Evolutionary conservation across 2,888 invertebrate species (phyloP).

Genomic region (Standfussiana lucernea): DNA sequence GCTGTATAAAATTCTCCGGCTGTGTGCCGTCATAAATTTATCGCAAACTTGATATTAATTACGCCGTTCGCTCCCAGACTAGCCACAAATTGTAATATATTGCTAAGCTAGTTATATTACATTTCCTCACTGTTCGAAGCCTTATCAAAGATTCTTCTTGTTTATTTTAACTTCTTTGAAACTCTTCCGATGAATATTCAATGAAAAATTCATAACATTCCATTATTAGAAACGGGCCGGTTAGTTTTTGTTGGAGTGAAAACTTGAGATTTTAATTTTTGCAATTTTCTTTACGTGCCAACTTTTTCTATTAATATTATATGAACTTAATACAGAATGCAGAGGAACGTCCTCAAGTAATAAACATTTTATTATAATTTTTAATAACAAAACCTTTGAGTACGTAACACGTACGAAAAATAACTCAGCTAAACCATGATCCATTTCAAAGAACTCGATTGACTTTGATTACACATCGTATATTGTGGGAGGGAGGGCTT

Average conservation of each 20-base stretch:
- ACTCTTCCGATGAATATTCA: conserved; percentile 45
- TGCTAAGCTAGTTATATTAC: conserved; percentile 71
- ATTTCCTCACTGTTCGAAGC: conserved; percentile 54
- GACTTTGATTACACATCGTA: conserved; percentile 69
- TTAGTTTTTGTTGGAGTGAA: conserved; percentile 40
- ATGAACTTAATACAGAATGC: conserved; percentile 28
- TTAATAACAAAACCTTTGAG: conserved; percentile 11
- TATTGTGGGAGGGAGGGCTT: conserved; percentile 56
- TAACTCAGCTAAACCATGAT: conserved; percentile 43
- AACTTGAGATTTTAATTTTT: conserved; percentile 20
- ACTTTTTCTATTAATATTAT: conserved; percentile 64
- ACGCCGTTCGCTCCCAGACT: conserved; percentile 78
- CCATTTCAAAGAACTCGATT: conserved; percentile 55
- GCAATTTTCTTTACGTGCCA: conserved; percentile 35
- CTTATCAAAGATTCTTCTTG: conserved; percentile 50
- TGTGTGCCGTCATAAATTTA: conserved; percentile 78
- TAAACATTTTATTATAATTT: conserved; percentile 1
- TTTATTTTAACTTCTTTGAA: conserved; percentile 58
- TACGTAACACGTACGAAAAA: conserved; percentile 45
- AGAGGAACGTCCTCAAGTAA: not conserved
- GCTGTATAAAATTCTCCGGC: conserved; percentile 36
- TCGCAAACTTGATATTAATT: conserved; percentile 89
- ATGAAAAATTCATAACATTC: conserved; percentile 38
- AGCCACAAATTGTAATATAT: conserved; percentile 84
- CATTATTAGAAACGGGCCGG: conserved; percentile 20